Evolutionary conservation across 2,113 vertebrate species (phyloP).

Genomic region (Motacilla alba): DNA sequence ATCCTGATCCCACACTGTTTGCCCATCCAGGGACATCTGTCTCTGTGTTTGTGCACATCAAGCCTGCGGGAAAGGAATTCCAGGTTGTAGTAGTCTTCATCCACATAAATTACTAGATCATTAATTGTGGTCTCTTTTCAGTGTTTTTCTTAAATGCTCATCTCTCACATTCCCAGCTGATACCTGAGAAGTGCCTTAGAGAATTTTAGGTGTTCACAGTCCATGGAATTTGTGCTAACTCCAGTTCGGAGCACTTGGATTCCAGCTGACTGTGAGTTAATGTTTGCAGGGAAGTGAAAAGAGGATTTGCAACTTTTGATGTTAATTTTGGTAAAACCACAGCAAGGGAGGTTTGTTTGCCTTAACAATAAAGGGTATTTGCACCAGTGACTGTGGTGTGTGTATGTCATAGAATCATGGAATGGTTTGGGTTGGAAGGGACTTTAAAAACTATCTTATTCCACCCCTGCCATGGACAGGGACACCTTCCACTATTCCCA

Average conservation of each 20-base stretch:
- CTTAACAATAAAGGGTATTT: background rate
- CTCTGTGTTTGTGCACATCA: background rate
- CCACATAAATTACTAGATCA: background rate
- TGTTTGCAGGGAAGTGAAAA: background rate
- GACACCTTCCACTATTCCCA: background rate
- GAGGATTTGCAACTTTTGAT: background rate
- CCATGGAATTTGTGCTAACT: background rate
- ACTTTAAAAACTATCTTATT: background rate
- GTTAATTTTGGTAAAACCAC: background rate
- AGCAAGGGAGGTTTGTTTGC: background rate
- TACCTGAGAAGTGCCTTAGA: background rate
- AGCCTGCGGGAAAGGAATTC: background rate
- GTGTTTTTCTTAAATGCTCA: background rate
- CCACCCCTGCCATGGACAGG: background rate
- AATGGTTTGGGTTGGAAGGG: background rate
- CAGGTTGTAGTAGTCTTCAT: no score
- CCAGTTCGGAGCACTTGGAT: background rate
- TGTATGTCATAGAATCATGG: background rate
- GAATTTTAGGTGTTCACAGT: background rate
- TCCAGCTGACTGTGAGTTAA: background rate
- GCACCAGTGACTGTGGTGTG: rapidly evolving
- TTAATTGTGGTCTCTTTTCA: background rate
- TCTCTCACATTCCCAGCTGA: background rate
- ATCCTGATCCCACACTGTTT: rapidly evolving
- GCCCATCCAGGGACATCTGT: background rate